These are phyloP conservation scores for Acanthacorydalis orientalis DNA, from an alignment of 2,888 invertebrate genomes.

Conservation along the genomic window DNA sequence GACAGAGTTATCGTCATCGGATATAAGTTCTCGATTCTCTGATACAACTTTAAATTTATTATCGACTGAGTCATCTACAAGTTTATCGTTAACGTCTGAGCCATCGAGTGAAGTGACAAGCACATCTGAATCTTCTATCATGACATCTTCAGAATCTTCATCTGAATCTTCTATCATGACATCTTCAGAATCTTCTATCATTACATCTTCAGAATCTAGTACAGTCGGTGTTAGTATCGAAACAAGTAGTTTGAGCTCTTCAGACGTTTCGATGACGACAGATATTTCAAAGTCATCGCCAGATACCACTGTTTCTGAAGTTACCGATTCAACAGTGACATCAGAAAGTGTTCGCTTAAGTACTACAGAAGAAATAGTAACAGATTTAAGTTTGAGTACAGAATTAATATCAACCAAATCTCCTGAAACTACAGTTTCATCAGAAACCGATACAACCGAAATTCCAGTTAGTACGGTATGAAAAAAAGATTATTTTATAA, in stretches of 20 bases:
- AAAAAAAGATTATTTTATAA: too few species aligned
- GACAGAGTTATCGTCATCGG: too few species aligned
- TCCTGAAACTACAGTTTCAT: not conserved
- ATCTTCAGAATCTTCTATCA: not conserved
- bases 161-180: not conserved
- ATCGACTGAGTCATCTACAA: too few species aligned
- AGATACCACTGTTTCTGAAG: slow-evolving; percentile 8
- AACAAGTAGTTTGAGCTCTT: too few species aligned
- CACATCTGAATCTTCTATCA: not conserved
- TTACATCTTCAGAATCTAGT: not conserved
- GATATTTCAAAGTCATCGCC: slow-evolving; percentile 4
- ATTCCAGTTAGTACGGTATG: not conserved
- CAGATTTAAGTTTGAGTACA: not conserved
- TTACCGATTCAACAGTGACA: slow-evolving; percentile 7
- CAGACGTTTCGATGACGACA: not conserved
- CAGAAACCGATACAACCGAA: slow-evolving; percentile 8
- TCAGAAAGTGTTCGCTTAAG: not conserved
- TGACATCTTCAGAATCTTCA: not conserved
- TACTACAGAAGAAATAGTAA: not conserved
- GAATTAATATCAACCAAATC: not conserved
- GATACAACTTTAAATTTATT: too few species aligned
- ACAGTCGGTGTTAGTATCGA: too few species aligned
- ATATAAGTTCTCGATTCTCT: too few species aligned
- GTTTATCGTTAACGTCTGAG: too few species aligned
- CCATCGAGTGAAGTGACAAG: slow-evolving; percentile 7